Evolutionary conservation across 2,113 vertebrate species (phyloP), one percentile per base, ranked within the genome.

Genomic region (Vidua chalybeata): DNA sequence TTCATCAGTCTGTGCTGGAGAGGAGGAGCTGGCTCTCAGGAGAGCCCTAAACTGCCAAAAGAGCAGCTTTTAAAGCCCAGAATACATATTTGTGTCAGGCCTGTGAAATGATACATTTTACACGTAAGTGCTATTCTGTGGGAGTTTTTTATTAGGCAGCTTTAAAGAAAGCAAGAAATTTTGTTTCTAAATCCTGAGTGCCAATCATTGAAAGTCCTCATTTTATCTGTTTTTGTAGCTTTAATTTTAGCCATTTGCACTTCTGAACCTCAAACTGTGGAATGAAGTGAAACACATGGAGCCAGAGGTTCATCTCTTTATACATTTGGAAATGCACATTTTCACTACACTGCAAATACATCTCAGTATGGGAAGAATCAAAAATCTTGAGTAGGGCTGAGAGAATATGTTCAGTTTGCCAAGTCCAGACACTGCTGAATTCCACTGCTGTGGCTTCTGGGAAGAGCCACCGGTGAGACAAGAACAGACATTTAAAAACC

Each of bases 181-280:
- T 86, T 92, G 79, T 74, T 96, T 64, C 86, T 91, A 84, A 94
- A 86, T 84, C 52, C 76, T 45, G 68, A 75, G 51, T 31, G 45
- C 10, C 88, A 35, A 74, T 67, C 59, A 56, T 15, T 28, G 64
- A 58, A 78, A 86, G 56, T 58, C 48, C 45, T 92, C 52, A 30
- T 81, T 94, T 75, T 90, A 81, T 81, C 92, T 96, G n/a, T 75
- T 92, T 90, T 54, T 63, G 31, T 58, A 12, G 61, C 54, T 90
- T 93, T 82, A 89, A 84, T 93, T 93, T 76, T 90, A 91, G 88
- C 83, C 41, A 22, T 82, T 92, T 96, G 69, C 46, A 68, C 86
- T 93, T 68, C 28, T 21, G 73, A 96, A 84, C 76, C 66, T 91
- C 8, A 0, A 13, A 30, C 23, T 7, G 2, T 41, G 85, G 85